phyloP scores from a whole-genome alignment of 92 coral and sea anemone species.

The Diadumene lineata region DNA sequence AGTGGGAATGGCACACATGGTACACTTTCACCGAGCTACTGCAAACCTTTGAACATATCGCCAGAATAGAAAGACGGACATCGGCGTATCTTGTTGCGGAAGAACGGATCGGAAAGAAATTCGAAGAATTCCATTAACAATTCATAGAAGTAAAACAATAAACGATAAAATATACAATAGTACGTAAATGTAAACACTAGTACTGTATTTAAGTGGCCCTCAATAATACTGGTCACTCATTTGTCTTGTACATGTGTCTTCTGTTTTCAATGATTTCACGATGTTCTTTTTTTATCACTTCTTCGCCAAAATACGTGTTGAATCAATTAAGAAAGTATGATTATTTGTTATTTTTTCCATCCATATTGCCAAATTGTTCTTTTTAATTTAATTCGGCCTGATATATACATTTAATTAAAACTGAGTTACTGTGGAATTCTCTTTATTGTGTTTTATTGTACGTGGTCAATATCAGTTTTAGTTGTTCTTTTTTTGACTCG shows the following conservation, averaged over 20 bases:
- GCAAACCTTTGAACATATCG: slow-evolving; percentile 1
- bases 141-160: neutral
- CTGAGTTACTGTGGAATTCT: too few relatives aligned
- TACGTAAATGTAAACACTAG: too few relatives aligned
- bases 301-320: neutral
- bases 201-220: too few relatives aligned
- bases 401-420: too few relatives aligned
- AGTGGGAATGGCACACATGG: slow-evolving; percentile 12
- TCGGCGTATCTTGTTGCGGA: slow-evolving; percentile 32
- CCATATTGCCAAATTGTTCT: too few relatives aligned
- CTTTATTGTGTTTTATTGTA: too few relatives aligned
- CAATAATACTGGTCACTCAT: too few relatives aligned
- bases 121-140: neutral
- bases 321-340: neutral
- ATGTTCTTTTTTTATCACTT: neutral
- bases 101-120: neutral
- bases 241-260: too few relatives aligned
- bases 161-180: too few relatives aligned
- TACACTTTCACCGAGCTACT: neutral
- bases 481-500: neutral
- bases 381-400: too few relatives aligned
- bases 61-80: slow-evolving; percentile 8
- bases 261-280: too few relatives aligned
- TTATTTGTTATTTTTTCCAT: too few relatives aligned
- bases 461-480: neutral